Percentiles rank a stretch among this genome's conserved stretches.
These are phyloP conservation scores for Cephus runcator DNA, from an alignment of 2,888 invertebrate species.

Conservation along the genomic window DNA sequence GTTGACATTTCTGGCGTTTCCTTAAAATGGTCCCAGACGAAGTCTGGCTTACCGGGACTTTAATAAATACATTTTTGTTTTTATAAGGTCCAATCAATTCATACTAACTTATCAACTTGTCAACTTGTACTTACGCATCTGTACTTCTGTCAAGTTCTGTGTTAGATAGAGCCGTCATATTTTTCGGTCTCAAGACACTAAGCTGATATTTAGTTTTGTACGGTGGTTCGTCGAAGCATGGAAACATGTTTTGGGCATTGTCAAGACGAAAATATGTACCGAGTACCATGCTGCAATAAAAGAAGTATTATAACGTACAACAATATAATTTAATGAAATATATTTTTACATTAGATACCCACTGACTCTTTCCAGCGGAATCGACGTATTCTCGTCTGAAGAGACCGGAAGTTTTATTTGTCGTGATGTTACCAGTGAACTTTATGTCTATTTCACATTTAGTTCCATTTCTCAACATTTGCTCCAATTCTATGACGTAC, in stretches of 20 bases:
- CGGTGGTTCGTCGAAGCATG: conserved; percentile 84
- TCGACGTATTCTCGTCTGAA: conserved; percentile 75
- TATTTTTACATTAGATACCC: conserved; percentile 21
- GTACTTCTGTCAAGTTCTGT: conserved; percentile 71
- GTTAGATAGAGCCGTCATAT: conserved; percentile 71
- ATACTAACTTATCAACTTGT: background rate
- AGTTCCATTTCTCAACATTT: conserved; percentile 69
- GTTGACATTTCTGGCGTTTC: conserved; percentile 81
- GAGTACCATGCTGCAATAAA: conserved; percentile 69
- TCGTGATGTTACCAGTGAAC: conserved; percentile 75
- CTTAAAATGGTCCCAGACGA: conserved; percentile 77
- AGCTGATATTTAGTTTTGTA: conserved; percentile 78
- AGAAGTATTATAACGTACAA: background rate
- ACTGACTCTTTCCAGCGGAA: conserved; percentile 67
- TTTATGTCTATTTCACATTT: conserved; percentile 73
- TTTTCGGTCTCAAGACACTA: conserved; percentile 72
- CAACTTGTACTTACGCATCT: conserved; percentile 70
- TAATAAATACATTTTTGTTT: conserved; percentile 9
- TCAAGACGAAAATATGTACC: conserved; percentile 78
- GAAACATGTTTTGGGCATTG: conserved; percentile 81
- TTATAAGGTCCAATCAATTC: no score
- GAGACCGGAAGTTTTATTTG: conserved; percentile 74
- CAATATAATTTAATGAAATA: background rate
- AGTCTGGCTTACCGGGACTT: conserved; percentile 70
- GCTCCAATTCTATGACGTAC: conserved; percentile 72